These are phyloP conservation scores for Phyllotreta cruciferae DNA, from an alignment of 2,888 invertebrate species.

Conservation along the genomic window DNA sequence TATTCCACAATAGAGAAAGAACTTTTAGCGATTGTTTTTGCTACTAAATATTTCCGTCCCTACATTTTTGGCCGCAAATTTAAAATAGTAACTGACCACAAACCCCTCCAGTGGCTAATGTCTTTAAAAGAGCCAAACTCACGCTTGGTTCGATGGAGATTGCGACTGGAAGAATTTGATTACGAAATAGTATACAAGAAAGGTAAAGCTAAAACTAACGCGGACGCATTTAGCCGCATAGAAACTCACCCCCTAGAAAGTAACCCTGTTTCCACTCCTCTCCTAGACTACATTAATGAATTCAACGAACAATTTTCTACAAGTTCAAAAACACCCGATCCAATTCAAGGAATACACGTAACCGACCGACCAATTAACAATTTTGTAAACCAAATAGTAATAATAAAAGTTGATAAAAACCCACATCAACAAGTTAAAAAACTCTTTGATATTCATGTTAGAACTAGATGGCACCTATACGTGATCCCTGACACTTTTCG, in stretches of 20 bases:
- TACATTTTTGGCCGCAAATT: no score
- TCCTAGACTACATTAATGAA: neutral
- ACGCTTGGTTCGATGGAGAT: no score
- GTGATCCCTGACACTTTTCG: neutral
- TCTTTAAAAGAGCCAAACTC: no score
- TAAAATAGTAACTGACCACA: no score
- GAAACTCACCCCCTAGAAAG: no score
- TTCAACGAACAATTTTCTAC: neutral
- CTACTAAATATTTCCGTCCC: neutral
- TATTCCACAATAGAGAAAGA: slow-evolving; percentile 11
- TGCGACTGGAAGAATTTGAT: no score
- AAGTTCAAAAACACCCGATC: neutral
- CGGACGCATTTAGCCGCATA: no score
- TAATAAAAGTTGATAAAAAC: slow-evolving; percentile 13
- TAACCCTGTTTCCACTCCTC: neutral
- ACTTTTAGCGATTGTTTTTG: slow-evolving; percentile 2
- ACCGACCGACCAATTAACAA: slow-evolving; percentile 16
- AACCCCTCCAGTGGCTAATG: no score
- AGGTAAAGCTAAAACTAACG: no score
- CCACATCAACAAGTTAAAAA: neutral
- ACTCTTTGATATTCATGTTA: neutral
- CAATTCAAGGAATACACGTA: slow-evolving; percentile 12
- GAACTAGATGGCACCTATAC: slow-evolving; percentile 5
- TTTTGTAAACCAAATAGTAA: slow-evolving; percentile 18
- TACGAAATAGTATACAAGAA: no score